phyloP scores from a whole-genome alignment of 1,140 invertebrate genomes.

The Cryptotermes secundus region DNA sequence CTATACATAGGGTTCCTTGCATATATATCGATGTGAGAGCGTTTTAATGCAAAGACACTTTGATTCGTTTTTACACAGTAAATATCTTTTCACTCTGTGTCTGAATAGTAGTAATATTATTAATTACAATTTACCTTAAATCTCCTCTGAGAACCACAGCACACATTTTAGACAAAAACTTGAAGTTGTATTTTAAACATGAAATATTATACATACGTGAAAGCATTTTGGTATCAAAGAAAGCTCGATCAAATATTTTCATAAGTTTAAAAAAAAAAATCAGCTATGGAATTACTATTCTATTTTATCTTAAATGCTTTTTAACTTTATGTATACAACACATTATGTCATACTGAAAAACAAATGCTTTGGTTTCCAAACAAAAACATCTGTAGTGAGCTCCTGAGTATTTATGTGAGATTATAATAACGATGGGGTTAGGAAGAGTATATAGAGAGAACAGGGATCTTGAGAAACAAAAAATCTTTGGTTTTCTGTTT shows the following conservation, averaged over 20 bases:
- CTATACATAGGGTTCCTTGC: conserved; percentile 6
- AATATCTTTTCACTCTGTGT: neutral
- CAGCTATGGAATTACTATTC: conserved; percentile 16
- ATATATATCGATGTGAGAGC: conserved; percentile 21
- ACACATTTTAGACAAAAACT: conserved; percentile 29
- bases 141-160: conserved; percentile 28
- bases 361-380: conserved; percentile 5
- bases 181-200: conserved; percentile 29
- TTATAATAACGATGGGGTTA: neutral
- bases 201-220: conserved; percentile 1
- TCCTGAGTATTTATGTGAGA: conserved; percentile 31
- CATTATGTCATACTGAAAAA: conserved; percentile 22
- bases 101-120: conserved; percentile 5
- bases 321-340: conserved; percentile 10
- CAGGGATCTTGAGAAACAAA: neutral
- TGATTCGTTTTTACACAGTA: conserved; percentile 21
- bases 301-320: conserved; percentile 22
- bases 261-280: conserved; percentile 1
- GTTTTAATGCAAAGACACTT: conserved; percentile 25
- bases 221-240: conserved; percentile 29
- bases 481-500: neutral
- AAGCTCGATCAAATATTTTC: conserved; percentile 20
- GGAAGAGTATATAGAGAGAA: neutral
- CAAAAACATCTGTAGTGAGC: conserved; percentile 20
- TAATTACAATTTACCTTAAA: conserved; percentile 22